Percentiles rank a stretch among this genome's conserved stretches.
These are phyloP conservation scores for Ispidina lecontei DNA, from an alignment of 2,797 vertebrate species.

Conservation along the genomic window DNA sequence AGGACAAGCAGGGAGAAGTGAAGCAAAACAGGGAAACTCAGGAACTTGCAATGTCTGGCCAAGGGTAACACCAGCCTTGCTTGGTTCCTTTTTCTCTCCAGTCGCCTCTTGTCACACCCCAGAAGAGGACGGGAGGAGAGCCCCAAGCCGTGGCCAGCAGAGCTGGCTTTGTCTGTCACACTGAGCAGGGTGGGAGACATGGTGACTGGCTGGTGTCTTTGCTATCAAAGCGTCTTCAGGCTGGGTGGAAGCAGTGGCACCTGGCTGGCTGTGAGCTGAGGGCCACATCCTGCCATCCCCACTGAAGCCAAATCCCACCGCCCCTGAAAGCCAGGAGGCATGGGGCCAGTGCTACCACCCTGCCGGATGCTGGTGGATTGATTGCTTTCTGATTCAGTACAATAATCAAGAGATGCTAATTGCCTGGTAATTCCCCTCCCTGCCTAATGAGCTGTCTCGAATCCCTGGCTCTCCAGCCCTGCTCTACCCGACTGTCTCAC, in stretches of 20 bases:
- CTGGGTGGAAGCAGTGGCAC: conserved; percentile 12
- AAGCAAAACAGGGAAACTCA: conserved; percentile 23
- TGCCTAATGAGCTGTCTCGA: not conserved
- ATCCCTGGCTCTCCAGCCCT: not conserved
- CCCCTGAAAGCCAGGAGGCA: not conserved
- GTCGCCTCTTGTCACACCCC: not conserved
- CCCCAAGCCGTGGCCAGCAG: rapidly evolving
- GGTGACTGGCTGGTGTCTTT: not conserved
- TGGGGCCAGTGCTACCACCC: rapidly evolving
- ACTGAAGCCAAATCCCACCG: not conserved
- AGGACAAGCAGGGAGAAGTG: conserved; percentile 29
- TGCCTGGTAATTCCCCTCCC: not conserved
- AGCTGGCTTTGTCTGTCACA: not conserved
- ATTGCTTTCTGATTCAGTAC: conserved; percentile 38
- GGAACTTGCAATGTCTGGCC: not conserved
- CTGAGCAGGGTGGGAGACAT: rapidly evolving
- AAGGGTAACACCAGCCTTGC: not conserved
- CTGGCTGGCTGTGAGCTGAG: not conserved
- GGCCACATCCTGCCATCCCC: conserved; percentile 16
- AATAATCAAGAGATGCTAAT: conserved; percentile 5
- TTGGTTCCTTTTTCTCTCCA: conserved; percentile 1
- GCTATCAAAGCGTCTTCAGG: not conserved
- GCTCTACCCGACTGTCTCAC: not conserved
- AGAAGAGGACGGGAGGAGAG: not conserved
- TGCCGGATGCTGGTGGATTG: not conserved